Base-by-base conservation (phyloP, 2,797 vertebrate species). In the Smutsia temminckii region DNA sequence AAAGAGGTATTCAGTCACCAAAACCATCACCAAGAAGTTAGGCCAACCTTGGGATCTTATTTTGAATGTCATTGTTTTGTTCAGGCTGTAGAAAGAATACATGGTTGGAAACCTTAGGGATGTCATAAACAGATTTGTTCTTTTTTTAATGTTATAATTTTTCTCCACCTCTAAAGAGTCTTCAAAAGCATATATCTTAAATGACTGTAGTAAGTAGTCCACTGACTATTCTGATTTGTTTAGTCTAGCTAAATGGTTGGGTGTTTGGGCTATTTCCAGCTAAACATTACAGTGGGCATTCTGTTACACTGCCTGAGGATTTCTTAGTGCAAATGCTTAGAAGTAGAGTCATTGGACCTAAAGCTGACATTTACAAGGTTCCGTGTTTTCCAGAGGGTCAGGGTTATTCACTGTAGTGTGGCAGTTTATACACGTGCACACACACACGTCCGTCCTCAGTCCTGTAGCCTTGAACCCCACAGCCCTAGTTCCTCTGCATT, bases 41-140 rank as follows among this genome's bases (percentile, higher is more conserved):
- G 40, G n/a, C 66, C 16, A 32, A n/a, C 55, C 34, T 68, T 93
- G 25, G 86, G 79, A 81, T 32, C 61, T 85, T 91, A 87, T 72
- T 91, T 79, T 69, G 68, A 94, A n/a, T 93, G 77, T 64, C 18
- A 16, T 86, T 34, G 64, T 85, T 92, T 66, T 7, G 78, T 89
- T 66, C 46, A 46, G 93, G 59, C 63, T 72, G 40, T 91, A 51
- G 83, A 92, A 86, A 53, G 85, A 95, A 94, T 68, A 64, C 51
- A 55, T 84, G 84, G 80, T 91, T 69, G 55, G 80, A 88, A 95
- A 86, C 77, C 78, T 91, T 68, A 69, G 92, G 81, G 94, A 88
- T 51, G 40, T 64, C 49, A 91, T 85, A 91, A 96, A 57, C 72
- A 88, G 32, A 80, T 71, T 59, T 59, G 46, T 86, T 77, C 40